Evolutionary conservation across 2,888 invertebrate genomes (phyloP).

Genomic region (Cosmopolites sordidus): DNA sequence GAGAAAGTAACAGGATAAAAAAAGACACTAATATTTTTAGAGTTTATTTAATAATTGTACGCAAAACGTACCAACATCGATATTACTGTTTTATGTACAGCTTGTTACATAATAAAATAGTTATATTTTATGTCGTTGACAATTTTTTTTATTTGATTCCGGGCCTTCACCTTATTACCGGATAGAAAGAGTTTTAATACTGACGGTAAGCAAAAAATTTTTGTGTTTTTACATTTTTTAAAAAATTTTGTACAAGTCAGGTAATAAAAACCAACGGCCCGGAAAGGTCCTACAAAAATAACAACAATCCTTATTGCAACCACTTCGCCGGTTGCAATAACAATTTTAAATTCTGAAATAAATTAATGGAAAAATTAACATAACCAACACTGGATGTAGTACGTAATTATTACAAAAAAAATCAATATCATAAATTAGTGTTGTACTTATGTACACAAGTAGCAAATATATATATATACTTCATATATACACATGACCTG

Average conservation of each 20-base stretch:
- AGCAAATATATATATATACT: conserved; percentile 7
- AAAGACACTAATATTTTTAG: too few relatives aligned
- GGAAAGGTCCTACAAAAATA: conserved; percentile 7
- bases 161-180: neutral
- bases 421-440: conserved; percentile 36
- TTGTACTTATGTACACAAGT: conserved; percentile 40
- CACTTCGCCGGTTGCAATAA: conserved; percentile 29
- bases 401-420: conserved; percentile 44
- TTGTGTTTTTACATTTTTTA: conserved; percentile 31
- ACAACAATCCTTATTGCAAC: conserved; percentile 29
- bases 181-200: conserved; percentile 36
- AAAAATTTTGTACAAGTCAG: conserved; percentile 37
- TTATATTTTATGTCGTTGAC: conserved; percentile 44
- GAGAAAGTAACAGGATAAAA: too few relatives aligned
- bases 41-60: conserved; percentile 44
- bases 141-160: conserved; percentile 29
- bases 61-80: conserved; percentile 48
- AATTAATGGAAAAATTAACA: conserved; percentile 31
- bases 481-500: conserved; percentile 34
- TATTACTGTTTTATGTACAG: conserved; percentile 46
- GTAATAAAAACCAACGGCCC: neutral
- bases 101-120: conserved; percentile 49
- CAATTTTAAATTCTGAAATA: conserved; percentile 32
- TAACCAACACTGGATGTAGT: conserved; percentile 38
- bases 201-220: conserved; percentile 38